phyloP scores from a whole-genome alignment of 2,888 invertebrate genomes.

The Netelia inedita region DNA sequence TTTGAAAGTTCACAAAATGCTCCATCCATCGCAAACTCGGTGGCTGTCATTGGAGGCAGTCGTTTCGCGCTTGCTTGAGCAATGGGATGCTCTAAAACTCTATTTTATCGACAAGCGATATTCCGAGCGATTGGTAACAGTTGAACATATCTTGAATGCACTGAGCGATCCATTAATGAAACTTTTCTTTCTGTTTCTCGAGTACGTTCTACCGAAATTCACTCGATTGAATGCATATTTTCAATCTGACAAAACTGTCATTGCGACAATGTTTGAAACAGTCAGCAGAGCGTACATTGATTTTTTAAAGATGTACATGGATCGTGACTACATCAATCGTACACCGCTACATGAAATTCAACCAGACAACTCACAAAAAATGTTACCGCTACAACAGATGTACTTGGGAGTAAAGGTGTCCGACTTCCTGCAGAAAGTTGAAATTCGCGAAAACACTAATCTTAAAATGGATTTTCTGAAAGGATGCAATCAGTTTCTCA shows the following conservation, averaged over 20 bases:
- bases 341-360: slow-evolving; percentile 3
- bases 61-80: slow-evolving; percentile 74
- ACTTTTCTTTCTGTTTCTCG: slow-evolving; percentile 65
- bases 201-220: slow-evolving; percentile 69
- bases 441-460: slow-evolving; percentile 25
- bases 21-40: slow-evolving; percentile 76
- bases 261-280: slow-evolving; percentile 1
- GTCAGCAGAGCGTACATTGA: neutral
- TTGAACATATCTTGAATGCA: slow-evolving; percentile 65
- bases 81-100: slow-evolving; percentile 75
- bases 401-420: slow-evolving; percentile 68
- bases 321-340: neutral
- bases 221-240: slow-evolving; percentile 65
- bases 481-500: slow-evolving; percentile 62
- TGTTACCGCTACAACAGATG: slow-evolving; percentile 51
- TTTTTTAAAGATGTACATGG: neutral
- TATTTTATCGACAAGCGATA: slow-evolving; percentile 72
- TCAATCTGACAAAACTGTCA: slow-evolving; percentile 56
- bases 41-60: slow-evolving; percentile 76
- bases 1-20: slow-evolving; percentile 70
- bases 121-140: slow-evolving; percentile 53
- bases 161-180: slow-evolving; percentile 70
- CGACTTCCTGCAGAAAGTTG: slow-evolving; percentile 52
- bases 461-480: slow-evolving; percentile 5
- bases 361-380: too few relatives aligned